Evolutionary conservation across 2,888 invertebrate species (phyloP).

Genomic region (Calliphora vomitoria): DNA sequence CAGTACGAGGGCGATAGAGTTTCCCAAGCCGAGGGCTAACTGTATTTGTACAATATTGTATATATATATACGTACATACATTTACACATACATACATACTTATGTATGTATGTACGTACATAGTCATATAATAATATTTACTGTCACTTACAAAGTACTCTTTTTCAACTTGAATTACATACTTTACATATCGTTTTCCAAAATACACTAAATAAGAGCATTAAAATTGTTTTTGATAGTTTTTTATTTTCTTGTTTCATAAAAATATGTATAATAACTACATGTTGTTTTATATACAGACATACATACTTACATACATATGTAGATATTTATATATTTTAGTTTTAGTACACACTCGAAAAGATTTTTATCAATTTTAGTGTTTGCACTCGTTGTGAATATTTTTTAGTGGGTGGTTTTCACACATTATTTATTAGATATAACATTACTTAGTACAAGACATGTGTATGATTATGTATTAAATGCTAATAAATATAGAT

Average conservation of each 20-base stretch:
- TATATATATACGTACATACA: not conserved
- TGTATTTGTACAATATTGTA: not conserved
- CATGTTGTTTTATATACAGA: slow-evolving; percentile 2
- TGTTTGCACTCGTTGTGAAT: not conserved
- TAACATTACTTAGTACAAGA: not conserved
- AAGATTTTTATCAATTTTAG: slow-evolving; percentile 7
- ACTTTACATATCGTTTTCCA: slow-evolving; percentile 43
- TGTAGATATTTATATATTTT: not conserved
- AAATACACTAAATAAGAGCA: slow-evolving; percentile 34
- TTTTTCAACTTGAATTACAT: slow-evolving; percentile 51
- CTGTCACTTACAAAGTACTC: slow-evolving; percentile 59
- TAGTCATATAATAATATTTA: slow-evolving; percentile 51
- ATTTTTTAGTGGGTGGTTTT: slow-evolving; percentile 11
- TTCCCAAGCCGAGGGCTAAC: not conserved
- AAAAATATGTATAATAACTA: not conserved
- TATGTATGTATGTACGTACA: not conserved
- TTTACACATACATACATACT: not conserved
- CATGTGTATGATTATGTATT: not conserved
- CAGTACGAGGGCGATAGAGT: too few relatives aligned
- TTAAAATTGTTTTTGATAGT: slow-evolving; percentile 42
- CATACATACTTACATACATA: too few relatives aligned
- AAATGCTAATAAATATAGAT: not conserved
- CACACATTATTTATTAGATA: not conserved
- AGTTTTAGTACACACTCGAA: slow-evolving; percentile 21
- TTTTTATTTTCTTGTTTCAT: not conserved